Base-by-base conservation (phyloP, 2,888 invertebrate genomes). In the Hirtodrosophila histrioides region DNA sequence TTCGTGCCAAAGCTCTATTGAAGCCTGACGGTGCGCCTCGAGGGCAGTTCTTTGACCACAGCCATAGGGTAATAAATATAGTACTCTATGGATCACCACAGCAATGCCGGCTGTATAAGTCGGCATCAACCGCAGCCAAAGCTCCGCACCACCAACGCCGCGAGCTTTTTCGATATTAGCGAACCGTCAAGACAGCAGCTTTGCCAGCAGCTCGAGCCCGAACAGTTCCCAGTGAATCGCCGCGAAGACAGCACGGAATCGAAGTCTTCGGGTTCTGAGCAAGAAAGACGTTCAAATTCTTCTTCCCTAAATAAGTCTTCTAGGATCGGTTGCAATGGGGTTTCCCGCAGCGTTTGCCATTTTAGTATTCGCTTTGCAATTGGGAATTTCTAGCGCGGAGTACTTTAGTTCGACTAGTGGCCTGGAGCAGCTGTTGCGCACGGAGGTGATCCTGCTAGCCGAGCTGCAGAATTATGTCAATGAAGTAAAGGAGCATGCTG, bases 381-480 rank as follows among this genome's bases (percentile, higher is more conserved):
- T 67, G 23, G 39, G 61, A 7, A 60, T 60, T 17, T 40, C 39
- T 17, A 53, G 48, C 41, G 88, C 69, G 77, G 78, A 92, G 81
- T 84, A 75, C 39, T 90, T 81, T 40, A 87, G 91, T 5, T 90
- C 91, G 4, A 76, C 86, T 2, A 78, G 84, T 10, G 88, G 89
- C 0, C 68, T 90, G 72, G 90, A 89, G 56, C 74, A 86, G 41
- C 69, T 90, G n/a, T 58, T 88, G 1, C 69, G 77, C 50, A 91
- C 91, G 8, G 91, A 91, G 58, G 57, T 76, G 6, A 62, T 80
- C 0, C 69, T 91, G 5, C 9, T 91, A 51, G 43, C 58, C 9
- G 82, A 91, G 44, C 77, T 91, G 41, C 86, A 90, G 62, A 69
- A 70, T 41, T 91, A 91, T 69, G 78, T 90, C 6, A 57, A 82